Percentiles rank a stretch among this genome's conserved stretches.
Evolutionary conservation across 2,113 vertebrate species (phyloP).

Genomic region (Lichenostomus cassidix): DNA sequence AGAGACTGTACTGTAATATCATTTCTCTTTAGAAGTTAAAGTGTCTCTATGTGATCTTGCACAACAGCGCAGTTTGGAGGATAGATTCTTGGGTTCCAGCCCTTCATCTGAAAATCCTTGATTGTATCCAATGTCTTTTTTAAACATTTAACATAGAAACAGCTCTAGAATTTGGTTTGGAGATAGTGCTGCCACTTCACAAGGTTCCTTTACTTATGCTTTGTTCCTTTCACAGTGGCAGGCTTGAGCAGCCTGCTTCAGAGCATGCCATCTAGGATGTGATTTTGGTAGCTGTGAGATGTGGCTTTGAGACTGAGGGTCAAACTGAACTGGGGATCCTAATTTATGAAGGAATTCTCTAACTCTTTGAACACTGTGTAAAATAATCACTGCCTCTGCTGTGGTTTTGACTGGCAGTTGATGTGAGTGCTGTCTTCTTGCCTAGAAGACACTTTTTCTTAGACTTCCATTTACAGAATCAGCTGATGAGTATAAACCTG

Average conservation of each 20-base stretch:
- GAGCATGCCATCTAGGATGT: accelerated
- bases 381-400: background rate
- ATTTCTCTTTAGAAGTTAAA: background rate
- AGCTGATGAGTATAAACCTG: background rate
- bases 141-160: background rate
- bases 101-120: background rate
- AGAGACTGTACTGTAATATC: background rate
- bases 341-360: background rate
- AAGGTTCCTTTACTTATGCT: background rate
- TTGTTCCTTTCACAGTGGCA: background rate
- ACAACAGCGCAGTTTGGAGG: background rate
- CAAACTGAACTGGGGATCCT: background rate
- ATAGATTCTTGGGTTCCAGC: background rate
- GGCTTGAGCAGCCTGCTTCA: background rate
- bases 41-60: background rate
- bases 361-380: background rate
- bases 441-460: background rate
- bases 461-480: background rate
- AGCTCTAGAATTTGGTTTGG: background rate
- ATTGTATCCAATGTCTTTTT: background rate
- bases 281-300: background rate
- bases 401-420: background rate
- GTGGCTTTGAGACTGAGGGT: background rate
- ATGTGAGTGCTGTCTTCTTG: background rate
- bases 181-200: background rate